phyloP scores from a whole-genome alignment of 2,888 invertebrate genomes.

The Troglohyphantes excavatus region DNA sequence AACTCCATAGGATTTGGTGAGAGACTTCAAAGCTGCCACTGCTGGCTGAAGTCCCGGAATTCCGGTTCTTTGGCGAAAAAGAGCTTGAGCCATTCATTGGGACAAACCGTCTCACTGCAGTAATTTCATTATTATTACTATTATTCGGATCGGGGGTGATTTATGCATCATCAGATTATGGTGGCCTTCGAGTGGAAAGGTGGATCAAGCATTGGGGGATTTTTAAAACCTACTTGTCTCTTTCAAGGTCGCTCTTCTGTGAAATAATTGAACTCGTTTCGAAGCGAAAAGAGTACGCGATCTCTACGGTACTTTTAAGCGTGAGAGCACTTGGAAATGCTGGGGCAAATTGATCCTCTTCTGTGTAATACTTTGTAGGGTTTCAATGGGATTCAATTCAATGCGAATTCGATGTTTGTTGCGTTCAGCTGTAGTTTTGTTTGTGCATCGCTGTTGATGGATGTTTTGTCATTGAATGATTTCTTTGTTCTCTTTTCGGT shows the following conservation, averaged over 20 bases:
- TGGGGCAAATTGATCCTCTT: too few species aligned
- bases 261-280: conserved; percentile 69
- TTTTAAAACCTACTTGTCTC: conserved; percentile 75
- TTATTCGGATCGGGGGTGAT: conserved; percentile 44
- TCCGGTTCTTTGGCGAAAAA: conserved; percentile 43
- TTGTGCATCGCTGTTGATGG: neutral
- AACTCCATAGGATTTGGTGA: conserved; percentile 58
- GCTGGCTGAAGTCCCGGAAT: conserved; percentile 25
- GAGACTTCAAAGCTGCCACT: conserved; percentile 62
- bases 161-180: conserved; percentile 74
- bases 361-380: neutral
- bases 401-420: neutral
- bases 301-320: conserved; percentile 1
- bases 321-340: neutral
- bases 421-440: neutral
- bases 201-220: conserved; percentile 63
- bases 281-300: conserved; percentile 15
- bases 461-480: neutral
- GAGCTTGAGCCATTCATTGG: conserved; percentile 69
- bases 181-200: conserved; percentile 53
- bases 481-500: neutral
- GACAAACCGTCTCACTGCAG: conserved; percentile 55
- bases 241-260: conserved; percentile 65
- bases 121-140: conserved; percentile 56
- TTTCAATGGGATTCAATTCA: neutral